Conservation (phyloP, 1,140 invertebrate genomes). For the Elysia chlorotica region DNA sequence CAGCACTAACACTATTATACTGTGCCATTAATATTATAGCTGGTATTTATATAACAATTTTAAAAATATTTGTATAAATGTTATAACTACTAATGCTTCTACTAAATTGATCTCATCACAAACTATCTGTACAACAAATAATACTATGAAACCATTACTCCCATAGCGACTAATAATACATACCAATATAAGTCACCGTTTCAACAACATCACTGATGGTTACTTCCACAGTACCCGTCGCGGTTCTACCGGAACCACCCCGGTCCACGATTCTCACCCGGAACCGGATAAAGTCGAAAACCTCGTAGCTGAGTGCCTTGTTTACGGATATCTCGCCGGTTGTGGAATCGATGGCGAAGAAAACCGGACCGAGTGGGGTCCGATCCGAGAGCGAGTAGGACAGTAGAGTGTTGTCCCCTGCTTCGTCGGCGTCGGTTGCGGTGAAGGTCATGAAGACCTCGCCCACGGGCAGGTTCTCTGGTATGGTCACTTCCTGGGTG, state of each 20-base stretch:
- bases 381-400: too few relatives aligned
- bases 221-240: slow-evolving; percentile 9
- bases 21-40: too few relatives aligned
- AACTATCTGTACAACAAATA: too few relatives aligned
- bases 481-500: background rate
- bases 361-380: too few relatives aligned
- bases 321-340: background rate
- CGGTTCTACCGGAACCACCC: background rate
- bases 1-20: too few relatives aligned
- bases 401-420: background rate
- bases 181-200: background rate
- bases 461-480: slow-evolving; percentile 1
- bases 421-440: background rate
- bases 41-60: too few relatives aligned
- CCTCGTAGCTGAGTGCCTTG: background rate
- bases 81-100: too few relatives aligned
- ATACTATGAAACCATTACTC: too few relatives aligned
- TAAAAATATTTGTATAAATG: too few relatives aligned
- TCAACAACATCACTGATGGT: background rate
- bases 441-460: background rate
- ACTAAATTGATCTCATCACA: too few relatives aligned
- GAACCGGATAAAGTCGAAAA: background rate
- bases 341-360: too few relatives aligned
- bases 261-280: slow-evolving; percentile 2
- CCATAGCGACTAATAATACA: too few relatives aligned